Evolutionary conservation across 2,797 vertebrate species (phyloP).

Genomic region (Carapus acus): DNA sequence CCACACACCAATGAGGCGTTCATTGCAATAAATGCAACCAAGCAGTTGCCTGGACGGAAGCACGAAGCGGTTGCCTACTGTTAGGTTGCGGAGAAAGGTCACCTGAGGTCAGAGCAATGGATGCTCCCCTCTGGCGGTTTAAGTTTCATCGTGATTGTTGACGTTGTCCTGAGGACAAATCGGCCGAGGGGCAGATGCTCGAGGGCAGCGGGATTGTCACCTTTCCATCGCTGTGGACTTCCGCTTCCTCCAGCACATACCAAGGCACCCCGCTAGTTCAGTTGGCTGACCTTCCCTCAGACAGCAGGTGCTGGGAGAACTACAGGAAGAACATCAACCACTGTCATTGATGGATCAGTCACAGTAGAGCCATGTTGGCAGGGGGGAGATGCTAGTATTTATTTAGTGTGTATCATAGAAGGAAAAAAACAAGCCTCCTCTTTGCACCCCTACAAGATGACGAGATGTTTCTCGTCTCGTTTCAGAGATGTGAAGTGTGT

Average conservation of each 20-base stretch:
- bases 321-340: slow-evolving; percentile 58
- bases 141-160: slow-evolving; percentile 55
- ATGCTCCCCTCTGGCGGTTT: slow-evolving; percentile 35
- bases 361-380: slow-evolving; percentile 38
- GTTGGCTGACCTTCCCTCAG: slow-evolving; percentile 76
- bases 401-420: no score
- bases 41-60: no score
- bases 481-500: slow-evolving; percentile 50
- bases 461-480: no score
- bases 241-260: slow-evolving; percentile 51
- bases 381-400: no score
- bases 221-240: slow-evolving; percentile 57
- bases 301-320: slow-evolving; percentile 77
- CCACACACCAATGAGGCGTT: no score
- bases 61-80: no score
- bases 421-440: no score
- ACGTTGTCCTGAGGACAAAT: slow-evolving; percentile 36
- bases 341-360: slow-evolving; percentile 57
- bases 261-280: slow-evolving; percentile 52
- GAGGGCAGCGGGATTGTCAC: slow-evolving; percentile 55
- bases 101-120: slow-evolving; percentile 46
- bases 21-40: no score
- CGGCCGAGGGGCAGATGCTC: slow-evolving; percentile 62
- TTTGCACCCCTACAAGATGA: no score
- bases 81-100: slow-evolving; percentile 47